Evolutionary conservation across 2,113 vertebrate genomes (phyloP).

Genomic region (Amblyornis subalaris): DNA sequence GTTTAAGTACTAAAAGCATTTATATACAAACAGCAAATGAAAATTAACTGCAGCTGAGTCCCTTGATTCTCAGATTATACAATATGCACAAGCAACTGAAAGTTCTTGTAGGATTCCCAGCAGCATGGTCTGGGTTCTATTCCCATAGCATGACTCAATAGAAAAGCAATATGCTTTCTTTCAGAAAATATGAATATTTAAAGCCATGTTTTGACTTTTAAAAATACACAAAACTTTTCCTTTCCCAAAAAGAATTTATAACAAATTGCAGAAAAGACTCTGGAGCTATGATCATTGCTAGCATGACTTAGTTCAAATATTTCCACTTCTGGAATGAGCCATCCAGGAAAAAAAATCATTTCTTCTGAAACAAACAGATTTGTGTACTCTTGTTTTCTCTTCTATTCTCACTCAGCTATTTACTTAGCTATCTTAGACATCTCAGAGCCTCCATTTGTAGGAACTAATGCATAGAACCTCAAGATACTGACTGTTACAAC

Average conservation of each 20-base stretch:
- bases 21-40: constrained; percentile 80
- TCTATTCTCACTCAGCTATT: not conserved
- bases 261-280: constrained; percentile 26
- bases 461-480: not conserved
- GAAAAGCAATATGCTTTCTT: constrained; percentile 79
- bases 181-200: constrained; percentile 71
- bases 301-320: not conserved
- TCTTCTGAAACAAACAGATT: not conserved
- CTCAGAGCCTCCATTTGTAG: not conserved
- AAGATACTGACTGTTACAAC: not conserved
- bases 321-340: not conserved
- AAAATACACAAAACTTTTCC: constrained; percentile 74
- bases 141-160: constrained; percentile 49
- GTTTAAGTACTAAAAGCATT: constrained; percentile 83
- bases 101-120: constrained; percentile 42
- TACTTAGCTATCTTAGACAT: not conserved
- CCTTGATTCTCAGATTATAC: constrained; percentile 59
- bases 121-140: constrained; percentile 51
- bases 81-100: constrained; percentile 36
- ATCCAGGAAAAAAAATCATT: not conserved
- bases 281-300: not conserved
- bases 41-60: constrained; percentile 81
- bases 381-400: not conserved
- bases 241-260: constrained; percentile 62
- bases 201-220: constrained; percentile 73